Percentiles rank a stretch among this genome's conserved stretches.
These are phyloP conservation scores for Pimephales promelas DNA, from an alignment of 2,113 vertebrate genomes.

Conservation along the genomic window DNA sequence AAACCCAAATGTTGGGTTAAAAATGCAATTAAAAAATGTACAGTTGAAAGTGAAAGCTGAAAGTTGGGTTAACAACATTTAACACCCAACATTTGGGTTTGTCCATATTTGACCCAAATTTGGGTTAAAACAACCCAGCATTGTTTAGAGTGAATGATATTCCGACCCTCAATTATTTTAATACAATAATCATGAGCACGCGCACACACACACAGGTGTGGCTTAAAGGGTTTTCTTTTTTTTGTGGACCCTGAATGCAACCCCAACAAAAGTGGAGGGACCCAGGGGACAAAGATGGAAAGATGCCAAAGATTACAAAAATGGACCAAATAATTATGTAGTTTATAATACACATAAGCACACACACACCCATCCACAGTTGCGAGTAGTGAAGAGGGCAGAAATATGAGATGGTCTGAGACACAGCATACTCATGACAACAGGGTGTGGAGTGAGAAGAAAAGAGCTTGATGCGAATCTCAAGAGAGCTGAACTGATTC, in stretches of 20 bases:
- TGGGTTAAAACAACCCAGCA: too few species aligned
- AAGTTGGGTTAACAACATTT: too few species aligned
- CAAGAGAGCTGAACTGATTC: conserved; percentile 21
- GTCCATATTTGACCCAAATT: too few species aligned
- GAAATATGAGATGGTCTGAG: not conserved
- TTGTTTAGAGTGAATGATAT: too few species aligned
- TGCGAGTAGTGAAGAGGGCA: not conserved
- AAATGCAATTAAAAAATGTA: too few species aligned
- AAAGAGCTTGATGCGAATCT: not conserved
- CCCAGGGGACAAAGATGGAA: conserved; percentile 7
- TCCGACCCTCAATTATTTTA: not conserved
- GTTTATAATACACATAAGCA: conserved; percentile 1
- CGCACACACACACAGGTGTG: not conserved
- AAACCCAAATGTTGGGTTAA: too few species aligned
- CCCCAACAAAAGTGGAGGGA: not conserved
- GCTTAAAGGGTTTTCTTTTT: not conserved
- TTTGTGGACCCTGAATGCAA: not conserved
- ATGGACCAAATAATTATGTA: conserved; percentile 1
- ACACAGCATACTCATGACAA: not conserved
- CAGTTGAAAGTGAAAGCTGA: too few species aligned
- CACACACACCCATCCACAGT: conserved; percentile 1
- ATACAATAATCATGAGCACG: not conserved
- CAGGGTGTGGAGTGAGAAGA: conserved; percentile 25
- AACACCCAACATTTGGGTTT: too few species aligned
- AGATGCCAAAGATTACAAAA: not conserved